A percentile compares a stretch with the other conserved stretches of the same genome.
Conservation (phyloP, 2,113 vertebrate genomes). For the Ameiurus melas region DNA sequence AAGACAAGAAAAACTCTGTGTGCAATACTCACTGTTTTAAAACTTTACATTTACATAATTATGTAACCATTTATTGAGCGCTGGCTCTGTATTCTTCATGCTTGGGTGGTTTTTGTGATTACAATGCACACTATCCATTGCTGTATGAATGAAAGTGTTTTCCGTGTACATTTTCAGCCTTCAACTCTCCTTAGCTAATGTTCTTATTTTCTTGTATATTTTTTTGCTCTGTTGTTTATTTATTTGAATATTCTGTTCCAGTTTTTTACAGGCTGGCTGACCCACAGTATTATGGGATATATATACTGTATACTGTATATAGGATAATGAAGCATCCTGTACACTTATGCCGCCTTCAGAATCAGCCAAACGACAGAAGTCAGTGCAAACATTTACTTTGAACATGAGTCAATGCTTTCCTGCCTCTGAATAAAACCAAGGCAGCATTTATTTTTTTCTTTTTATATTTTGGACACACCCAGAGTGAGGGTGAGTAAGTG, state of each 20-base stretch:
- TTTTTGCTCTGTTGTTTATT: not conserved
- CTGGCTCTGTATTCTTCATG: not conserved
- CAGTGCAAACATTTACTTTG: not conserved
- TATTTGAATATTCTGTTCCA: not conserved
- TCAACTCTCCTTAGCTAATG: not conserved
- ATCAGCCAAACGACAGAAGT: not conserved
- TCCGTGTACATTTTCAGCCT: not conserved
- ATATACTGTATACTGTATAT: not conserved
- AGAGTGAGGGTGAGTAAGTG: not conserved
- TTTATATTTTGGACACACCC: not conserved
- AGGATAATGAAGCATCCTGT: not conserved
- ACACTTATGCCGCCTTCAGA: not conserved
- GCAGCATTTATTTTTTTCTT: not conserved
- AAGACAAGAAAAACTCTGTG: not conserved
- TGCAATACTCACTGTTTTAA: not conserved
- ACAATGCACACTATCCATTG: not conserved
- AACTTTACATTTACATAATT: not conserved
- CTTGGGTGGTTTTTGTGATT: not conserved
- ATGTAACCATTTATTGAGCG: not conserved
- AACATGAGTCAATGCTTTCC: not conserved
- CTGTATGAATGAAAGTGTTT: not conserved
- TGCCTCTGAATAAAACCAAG: not conserved
- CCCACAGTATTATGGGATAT: not conserved
- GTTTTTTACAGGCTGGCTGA: not conserved
- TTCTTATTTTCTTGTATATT: not conserved